A percentile compares a stretch with the other conserved stretches of the same genome.
These are phyloP conservation scores for Harpagoxenus sublaevis DNA, from an alignment of 2,888 invertebrate genomes.

Conservation along the genomic window DNA sequence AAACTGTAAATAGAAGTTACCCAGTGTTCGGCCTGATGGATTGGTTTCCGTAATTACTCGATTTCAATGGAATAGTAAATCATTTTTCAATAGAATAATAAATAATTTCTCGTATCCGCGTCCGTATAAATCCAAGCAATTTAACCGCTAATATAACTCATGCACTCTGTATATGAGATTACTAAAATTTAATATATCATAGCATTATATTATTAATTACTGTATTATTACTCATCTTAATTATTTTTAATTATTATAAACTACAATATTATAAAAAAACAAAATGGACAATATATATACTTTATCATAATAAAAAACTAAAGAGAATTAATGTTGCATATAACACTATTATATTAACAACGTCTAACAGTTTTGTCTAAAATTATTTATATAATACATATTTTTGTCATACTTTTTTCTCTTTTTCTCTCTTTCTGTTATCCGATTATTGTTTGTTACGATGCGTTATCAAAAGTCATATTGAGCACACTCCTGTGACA, in stretches of 20 bases:
- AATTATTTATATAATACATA: not conserved
- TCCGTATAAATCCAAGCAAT: not conserved
- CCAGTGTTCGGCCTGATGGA: constrained; percentile 12
- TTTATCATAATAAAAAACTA: not conserved
- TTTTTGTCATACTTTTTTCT: not conserved
- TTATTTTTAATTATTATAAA: not conserved
- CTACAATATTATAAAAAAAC: not conserved
- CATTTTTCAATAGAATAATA: not conserved
- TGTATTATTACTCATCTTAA: not conserved
- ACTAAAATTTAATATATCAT: not conserved
- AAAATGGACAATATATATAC: not conserved
- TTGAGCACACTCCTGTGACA: constrained; percentile 32
- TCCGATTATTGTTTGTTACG: constrained; percentile 50
- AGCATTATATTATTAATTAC: not conserved
- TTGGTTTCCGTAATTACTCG: constrained; percentile 43
- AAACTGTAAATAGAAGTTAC: constrained; percentile 47
- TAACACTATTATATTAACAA: not conserved
- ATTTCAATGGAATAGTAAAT: constrained; percentile 14
- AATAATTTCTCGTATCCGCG: constrained; percentile 15
- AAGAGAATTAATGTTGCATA: not conserved
- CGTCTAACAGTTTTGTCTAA: not conserved
- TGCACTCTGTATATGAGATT: not conserved
- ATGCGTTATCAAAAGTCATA: constrained; percentile 51
- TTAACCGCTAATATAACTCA: not conserved
- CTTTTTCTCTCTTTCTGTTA: not conserved